Percentiles rank a stretch among this genome's conserved stretches.
These are phyloP conservation scores for Henricia sp. DNA, from an alignment of 53 echinoderm and acorn worm species.

Conservation along the genomic window DNA sequence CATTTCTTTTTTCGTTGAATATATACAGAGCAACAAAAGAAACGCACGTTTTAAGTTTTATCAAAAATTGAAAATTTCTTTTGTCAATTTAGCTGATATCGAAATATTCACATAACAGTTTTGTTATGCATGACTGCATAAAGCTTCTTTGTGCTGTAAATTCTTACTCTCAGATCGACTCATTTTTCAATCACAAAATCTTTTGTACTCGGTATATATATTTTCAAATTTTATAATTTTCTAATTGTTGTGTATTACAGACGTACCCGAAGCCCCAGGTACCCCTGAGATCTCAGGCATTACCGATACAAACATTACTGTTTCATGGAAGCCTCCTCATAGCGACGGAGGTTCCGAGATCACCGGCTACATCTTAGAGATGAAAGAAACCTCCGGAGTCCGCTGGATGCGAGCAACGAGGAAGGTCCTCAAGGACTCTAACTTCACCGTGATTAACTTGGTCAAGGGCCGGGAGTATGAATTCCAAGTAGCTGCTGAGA, in stretches of 20 bases:
- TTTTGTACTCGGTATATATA: too few species aligned
- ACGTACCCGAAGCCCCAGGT: conserved; percentile 94
- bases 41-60: too few species aligned
- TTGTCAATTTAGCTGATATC: too few species aligned
- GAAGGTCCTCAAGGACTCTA: conserved; percentile 73
- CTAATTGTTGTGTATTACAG: conserved; percentile 51
- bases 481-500: conserved; percentile 93
- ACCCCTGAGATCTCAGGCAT: conserved; percentile 82
- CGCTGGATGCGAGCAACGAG: conserved; percentile 96
- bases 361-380: conserved; percentile 89
- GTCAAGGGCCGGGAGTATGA: conserved; percentile 81
- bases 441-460: conserved; percentile 71
- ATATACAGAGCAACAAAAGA: too few species aligned
- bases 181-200: too few species aligned
- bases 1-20: too few species aligned
- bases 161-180: too few species aligned
- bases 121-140: too few species aligned
- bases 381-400: conserved; percentile 88
- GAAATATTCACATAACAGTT: too few species aligned
- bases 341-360: conserved; percentile 98
- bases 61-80: too few species aligned
- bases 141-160: too few species aligned
- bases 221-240: too few species aligned
- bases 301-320: conserved; percentile 79
- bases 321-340: conserved; percentile 91